A percentile compares a stretch with the other conserved stretches of the same genome.
Conservation (phyloP, 2,113 vertebrate species). For the Arothron firmamentum region DNA sequence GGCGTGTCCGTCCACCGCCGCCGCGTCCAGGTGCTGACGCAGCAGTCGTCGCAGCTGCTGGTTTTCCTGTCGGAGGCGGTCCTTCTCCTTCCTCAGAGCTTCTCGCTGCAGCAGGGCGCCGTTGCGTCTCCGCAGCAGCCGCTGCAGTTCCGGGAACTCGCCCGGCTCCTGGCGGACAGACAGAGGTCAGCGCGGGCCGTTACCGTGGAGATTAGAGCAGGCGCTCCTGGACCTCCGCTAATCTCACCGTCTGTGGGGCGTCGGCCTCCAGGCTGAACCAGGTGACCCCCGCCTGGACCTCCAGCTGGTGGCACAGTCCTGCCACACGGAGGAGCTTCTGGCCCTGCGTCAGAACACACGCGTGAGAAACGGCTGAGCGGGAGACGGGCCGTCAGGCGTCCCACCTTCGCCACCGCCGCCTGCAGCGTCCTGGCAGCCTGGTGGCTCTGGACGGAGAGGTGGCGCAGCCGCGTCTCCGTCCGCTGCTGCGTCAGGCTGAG, state of each 20-base stretch:
- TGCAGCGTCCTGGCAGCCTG: background rate
- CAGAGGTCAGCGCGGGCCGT: background rate
- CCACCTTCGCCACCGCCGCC: constrained; percentile 24
- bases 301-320: constrained; percentile 12
- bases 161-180: background rate
- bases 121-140: background rate
- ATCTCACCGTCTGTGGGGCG: background rate
- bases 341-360: constrained; percentile 17
- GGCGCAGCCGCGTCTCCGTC: background rate
- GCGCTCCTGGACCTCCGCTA: too few relatives aligned
- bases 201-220: background rate
- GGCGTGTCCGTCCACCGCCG: background rate
- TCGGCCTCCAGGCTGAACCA: accelerated
- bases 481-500: background rate
- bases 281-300: background rate
- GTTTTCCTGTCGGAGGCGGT: constrained; percentile 24
- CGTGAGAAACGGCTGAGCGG: background rate
- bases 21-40: constrained; percentile 21
- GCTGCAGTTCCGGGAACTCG: constrained; percentile 2
- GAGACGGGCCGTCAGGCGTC: background rate
- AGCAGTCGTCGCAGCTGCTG: constrained; percentile 21
- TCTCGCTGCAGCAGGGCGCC: background rate
- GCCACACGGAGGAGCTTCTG: constrained; percentile 5
- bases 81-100: background rate
- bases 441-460: constrained; percentile 14